Evolutionary conservation across 1,140 invertebrate genomes (phyloP), one percentile per base, ranked within the genome.

Genomic region (Neuroterus valhalla): DNA sequence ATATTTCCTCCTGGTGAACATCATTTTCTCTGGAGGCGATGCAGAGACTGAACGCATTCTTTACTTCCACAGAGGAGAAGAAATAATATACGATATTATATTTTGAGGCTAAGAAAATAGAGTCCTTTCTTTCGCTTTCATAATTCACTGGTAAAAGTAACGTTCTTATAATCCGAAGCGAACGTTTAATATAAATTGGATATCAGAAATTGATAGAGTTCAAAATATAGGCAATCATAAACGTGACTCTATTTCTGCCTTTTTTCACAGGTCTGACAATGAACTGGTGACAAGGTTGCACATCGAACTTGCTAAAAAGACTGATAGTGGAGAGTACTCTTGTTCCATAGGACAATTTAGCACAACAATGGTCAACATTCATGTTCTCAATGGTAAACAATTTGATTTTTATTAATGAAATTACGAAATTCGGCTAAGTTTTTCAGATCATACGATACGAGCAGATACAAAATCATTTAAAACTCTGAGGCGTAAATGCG

Each of bases 321-420:
- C 80, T 75, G 88, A 90, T 72, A 89, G 86, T 67, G 89, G 89
- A n/a, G 85, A 88, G 72, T 90, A 90, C 75, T 80, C 82, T 17
- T 90, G 89, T 71, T 82, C 85, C 19, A 84, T 90, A 66, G 87
- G 87, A 74, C 86, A 89, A 75, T 87, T 89, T 69, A 89, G 85
- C 68, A 88, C 84, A 8, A 82, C 84, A 23, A 70, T 86, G 14
- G 89, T 89, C 55, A 80, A 90, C 73, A 86, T 90, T 81, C 88
- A 89, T 69, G 87, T 90, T 67, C 82, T 90, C 45, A 90, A 90
- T 75, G 89, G 89, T 90, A 82, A 84, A 76, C 82, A 77, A 68
- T 66, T 71, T 76, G 66, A 31, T 11, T 14, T 68, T 38, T 31
- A 21, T 1, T 66, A 21, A 66, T 1, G 10, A 1, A 38, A 38